Evolutionary conservation across 2,888 invertebrate species (phyloP).

Genomic region (Poecilobothrus nobilitatus): DNA sequence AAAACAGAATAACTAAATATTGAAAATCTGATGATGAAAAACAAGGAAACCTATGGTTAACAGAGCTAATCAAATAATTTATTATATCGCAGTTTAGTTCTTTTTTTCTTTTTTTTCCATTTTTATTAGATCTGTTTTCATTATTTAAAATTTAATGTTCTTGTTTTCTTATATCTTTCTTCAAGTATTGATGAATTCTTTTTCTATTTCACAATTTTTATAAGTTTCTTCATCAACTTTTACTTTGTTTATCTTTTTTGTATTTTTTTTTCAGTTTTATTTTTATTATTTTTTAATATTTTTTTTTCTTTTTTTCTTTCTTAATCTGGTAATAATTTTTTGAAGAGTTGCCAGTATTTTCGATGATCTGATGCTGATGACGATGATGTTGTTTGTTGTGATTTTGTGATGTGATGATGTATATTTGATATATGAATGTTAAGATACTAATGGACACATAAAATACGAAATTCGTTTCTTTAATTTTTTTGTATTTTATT

Average conservation of each 20-base stretch:
- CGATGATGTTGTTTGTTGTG: background rate
- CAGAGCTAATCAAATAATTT: too few species aligned
- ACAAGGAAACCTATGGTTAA: too few species aligned
- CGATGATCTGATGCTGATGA: background rate
- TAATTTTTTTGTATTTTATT: background rate
- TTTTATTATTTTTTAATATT: background rate
- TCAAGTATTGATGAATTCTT: background rate
- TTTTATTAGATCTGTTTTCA: background rate
- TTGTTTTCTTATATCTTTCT: background rate
- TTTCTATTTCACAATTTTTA: background rate
- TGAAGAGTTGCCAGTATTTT: slow-evolving; percentile 3
- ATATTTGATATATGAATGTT: background rate
- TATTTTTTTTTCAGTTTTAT: background rate
- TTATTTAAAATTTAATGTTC: background rate
- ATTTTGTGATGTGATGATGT: background rate
- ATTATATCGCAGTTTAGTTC: too few species aligned
- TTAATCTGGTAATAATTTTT: background rate
- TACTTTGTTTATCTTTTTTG: background rate
- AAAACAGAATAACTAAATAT: too few species aligned
- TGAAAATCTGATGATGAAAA: too few species aligned
- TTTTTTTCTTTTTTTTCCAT: background rate
- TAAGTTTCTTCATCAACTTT: background rate
- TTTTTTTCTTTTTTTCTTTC: background rate
- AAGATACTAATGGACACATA: background rate
- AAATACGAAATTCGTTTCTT: background rate